Evolutionary conservation across 2,113 vertebrate species (phyloP), one percentile per base, ranked within the genome.

Genomic region (Hystrix cristata): DNA sequence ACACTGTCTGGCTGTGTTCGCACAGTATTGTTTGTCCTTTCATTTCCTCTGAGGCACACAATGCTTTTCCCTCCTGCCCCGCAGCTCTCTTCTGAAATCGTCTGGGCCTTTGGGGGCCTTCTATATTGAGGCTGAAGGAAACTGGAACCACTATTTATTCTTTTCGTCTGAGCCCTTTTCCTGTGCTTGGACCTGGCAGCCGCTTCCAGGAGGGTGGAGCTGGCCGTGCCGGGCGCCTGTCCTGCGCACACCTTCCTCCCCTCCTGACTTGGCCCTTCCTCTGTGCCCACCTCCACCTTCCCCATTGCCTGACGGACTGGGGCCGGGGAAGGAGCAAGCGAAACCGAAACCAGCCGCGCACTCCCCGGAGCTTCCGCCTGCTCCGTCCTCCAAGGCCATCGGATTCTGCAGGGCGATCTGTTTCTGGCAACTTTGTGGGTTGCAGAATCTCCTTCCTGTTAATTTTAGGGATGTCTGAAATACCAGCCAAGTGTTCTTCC

Each of bases 21-120:
- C 98, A 97, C 98, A 98, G 95, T 97, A 97, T 97, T 97, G 97
- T 98, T 98, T 98, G 97, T 95, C 93, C 83, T 64, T 94, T 53
- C 60, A 80, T 67, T 97, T 97, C 98, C 98, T 96, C 92, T 93
- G 96, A 97, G 87, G 89, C 86, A 85, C 94, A 98, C 98, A 97
- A 94, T 97, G 90, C 96, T 97, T 91, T 92, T 96, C 97, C 96
- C 98, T 98, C 95, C 97, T 82, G 51, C 96, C 96, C 98, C 86
- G 95, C 13, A 51, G 62, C 72, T 87, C 97, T 96, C 79, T 93
- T 97, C 97, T 94, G 96, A 97, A 74, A 96, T 89, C 69, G 95
- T 83, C 43, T 74, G 94, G 95, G 83, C 87, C 79, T 94, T 97
- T 64, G 71, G 84, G 90, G 90, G 76, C 55, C 78, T 96, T 97